These are phyloP conservation scores for Carettochelys insculpta DNA, from an alignment of 2,113 vertebrate species.

Conservation along the genomic window DNA sequence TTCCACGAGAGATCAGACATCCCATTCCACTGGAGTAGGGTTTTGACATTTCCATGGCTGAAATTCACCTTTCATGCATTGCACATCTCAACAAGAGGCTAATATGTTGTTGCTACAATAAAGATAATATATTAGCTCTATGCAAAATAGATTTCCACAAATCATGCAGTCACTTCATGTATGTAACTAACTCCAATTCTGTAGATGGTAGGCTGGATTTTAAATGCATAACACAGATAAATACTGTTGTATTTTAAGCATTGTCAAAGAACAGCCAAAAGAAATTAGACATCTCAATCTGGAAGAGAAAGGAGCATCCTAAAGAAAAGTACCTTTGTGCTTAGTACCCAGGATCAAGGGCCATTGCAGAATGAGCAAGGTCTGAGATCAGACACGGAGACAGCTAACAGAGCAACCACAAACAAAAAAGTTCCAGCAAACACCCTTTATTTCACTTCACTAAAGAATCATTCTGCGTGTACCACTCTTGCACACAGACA, in stretches of 20 bases:
- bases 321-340: too few species aligned
- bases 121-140: background rate
- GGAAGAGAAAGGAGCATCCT: background rate
- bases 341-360: too few species aligned
- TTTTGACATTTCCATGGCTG: constrained; percentile 42
- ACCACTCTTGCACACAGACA: background rate
- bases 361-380: too few species aligned
- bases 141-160: constrained; percentile 3
- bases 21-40: constrained; percentile 1
- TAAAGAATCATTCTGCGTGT: background rate
- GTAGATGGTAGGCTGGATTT: background rate
- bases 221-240: background rate
- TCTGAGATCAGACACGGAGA: background rate
- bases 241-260: background rate
- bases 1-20: background rate
- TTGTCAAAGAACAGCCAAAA: background rate
- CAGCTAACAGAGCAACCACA: background rate
- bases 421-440: background rate
- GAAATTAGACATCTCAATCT: background rate
- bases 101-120: constrained; percentile 26
- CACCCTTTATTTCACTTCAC: background rate
- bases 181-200: constrained; percentile 39
- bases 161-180: background rate
- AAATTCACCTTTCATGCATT: constrained; percentile 38
- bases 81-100: constrained; percentile 17